These are phyloP conservation scores for Cylas formicarius DNA, from an alignment of 1,140 invertebrate genomes.

Conservation along the genomic window DNA sequence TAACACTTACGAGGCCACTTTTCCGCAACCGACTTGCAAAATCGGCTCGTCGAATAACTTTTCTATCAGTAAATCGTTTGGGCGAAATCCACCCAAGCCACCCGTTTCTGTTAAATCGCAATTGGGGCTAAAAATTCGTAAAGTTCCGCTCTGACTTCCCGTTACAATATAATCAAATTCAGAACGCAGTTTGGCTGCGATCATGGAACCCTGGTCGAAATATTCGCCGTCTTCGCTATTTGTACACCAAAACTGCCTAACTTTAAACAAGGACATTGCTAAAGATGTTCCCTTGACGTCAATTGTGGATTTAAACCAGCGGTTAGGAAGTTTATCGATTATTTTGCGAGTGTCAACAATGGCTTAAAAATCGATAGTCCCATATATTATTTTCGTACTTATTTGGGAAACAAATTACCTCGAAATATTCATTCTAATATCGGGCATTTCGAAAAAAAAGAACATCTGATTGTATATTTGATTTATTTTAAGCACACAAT, in stretches of 20 bases:
- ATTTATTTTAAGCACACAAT: no score
- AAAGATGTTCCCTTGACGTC: background rate
- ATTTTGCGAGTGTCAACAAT: conserved; percentile 1
- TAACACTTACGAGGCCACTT: conserved; percentile 63
- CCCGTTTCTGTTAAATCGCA: conserved; percentile 43
- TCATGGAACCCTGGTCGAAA: conserved; percentile 55
- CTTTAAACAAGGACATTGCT: conserved; percentile 74
- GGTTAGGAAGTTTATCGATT: conserved; percentile 31
- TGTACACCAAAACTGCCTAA: conserved; percentile 68
- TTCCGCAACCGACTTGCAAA: conserved; percentile 62
- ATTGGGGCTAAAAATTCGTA: conserved; percentile 60
- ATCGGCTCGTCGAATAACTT: conserved; percentile 58
- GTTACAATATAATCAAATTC: conserved; percentile 59
- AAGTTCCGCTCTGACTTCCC: conserved; percentile 61
- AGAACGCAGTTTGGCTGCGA: conserved; percentile 58
- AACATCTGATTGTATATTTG: no score
- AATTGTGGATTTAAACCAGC: conserved; percentile 4
- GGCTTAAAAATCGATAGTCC: background rate
- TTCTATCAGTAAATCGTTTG: conserved; percentile 66
- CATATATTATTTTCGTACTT: no score
- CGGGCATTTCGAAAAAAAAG: no score
- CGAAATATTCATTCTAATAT: no score
- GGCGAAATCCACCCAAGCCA: conserved; percentile 46
- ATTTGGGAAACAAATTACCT: no score
- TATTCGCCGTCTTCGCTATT: conserved; percentile 54